Evolutionary conservation across 1,140 invertebrate genomes (phyloP).

Genomic region (Pseudomyrmex sp.): DNA sequence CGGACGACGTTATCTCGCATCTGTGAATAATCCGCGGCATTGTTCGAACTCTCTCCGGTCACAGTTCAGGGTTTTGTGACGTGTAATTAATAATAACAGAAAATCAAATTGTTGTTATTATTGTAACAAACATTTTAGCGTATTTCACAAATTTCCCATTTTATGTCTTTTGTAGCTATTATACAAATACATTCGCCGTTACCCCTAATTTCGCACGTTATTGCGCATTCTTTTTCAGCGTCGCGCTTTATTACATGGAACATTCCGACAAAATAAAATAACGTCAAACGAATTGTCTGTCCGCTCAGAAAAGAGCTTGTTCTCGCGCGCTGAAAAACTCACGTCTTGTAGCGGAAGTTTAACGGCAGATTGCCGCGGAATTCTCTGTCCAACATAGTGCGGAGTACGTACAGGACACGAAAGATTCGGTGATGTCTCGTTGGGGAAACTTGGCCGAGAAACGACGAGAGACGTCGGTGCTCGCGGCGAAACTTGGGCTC

Average conservation of each 20-base stretch:
- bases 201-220: no score
- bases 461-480: conserved; percentile 53
- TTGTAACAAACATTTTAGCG: not conserved
- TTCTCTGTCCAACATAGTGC: conserved; percentile 12
- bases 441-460: conserved; percentile 62
- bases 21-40: no score
- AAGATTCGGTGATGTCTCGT: conserved; percentile 62
- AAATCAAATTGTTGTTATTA: not conserved
- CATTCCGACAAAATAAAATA: not conserved
- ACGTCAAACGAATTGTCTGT: not conserved
- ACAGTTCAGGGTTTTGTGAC: no score
- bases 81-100: not conserved
- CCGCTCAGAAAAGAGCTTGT: not conserved
- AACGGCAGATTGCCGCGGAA: conserved; percentile 29
- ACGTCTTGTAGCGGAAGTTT: conserved; percentile 29
- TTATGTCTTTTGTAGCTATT: not conserved
- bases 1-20: not conserved
- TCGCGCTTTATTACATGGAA: not conserved
- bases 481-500: conserved; percentile 61
- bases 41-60: no score
- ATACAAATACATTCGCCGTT: no score
- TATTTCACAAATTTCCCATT: not conserved
- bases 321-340: conserved; percentile 41
- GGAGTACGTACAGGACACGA: conserved; percentile 37
- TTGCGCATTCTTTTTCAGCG: not conserved